phyloP scores from a whole-genome alignment of 2,888 invertebrate species.

The Tiphia femorata region DNA sequence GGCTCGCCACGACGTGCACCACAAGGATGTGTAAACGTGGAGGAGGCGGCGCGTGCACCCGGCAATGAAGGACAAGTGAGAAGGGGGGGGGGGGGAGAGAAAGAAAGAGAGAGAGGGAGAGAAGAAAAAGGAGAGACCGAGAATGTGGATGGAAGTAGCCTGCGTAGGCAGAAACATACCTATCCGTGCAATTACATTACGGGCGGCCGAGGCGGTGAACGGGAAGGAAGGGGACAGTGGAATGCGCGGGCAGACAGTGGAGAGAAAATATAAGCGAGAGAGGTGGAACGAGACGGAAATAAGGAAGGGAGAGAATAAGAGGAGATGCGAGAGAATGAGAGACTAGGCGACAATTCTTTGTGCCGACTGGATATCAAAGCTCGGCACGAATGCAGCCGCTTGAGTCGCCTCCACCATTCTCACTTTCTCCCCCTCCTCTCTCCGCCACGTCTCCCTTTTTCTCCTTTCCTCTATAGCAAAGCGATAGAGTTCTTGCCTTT shows the following conservation, averaged over 20 bases:
- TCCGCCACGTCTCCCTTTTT: neutral
- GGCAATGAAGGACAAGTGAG: neutral
- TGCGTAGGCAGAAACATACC: constrained; percentile 25
- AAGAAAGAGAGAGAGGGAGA: constrained; percentile 15
- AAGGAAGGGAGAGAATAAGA: too few species aligned
- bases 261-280: too few species aligned
- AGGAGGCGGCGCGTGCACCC: constrained; percentile 1
- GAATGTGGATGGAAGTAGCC: too few species aligned
- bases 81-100: constrained; percentile 19
- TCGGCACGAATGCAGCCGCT: constrained; percentile 23
- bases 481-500: constrained; percentile 47
- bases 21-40: neutral
- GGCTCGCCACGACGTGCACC: neutral
- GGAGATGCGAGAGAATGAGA: too few species aligned
- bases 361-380: constrained; percentile 44
- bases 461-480: constrained; percentile 15
- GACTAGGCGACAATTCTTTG: constrained; percentile 39
- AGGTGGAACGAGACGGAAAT: too few species aligned
- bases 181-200: constrained; percentile 40
- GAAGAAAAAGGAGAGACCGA: too few species aligned
- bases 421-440: neutral
- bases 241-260: too few species aligned
- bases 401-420: neutral
- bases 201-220: too few species aligned
- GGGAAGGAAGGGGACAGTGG: too few species aligned